Conservation (phyloP, 2,113 vertebrate species). For the Elanoides forficatus region DNA sequence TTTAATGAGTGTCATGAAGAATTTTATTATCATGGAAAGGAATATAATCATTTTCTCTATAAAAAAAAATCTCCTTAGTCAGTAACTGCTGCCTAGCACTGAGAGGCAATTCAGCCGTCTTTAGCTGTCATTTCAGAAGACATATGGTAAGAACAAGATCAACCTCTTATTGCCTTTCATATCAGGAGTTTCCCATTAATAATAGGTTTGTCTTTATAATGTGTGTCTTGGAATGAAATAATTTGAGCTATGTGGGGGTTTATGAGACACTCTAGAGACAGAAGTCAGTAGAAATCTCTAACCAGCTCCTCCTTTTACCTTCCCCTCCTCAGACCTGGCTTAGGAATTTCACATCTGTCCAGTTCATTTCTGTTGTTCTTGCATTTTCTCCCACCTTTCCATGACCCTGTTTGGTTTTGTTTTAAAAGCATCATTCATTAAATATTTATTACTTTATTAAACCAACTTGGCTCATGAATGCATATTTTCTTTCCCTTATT, state of each 20-base stretch:
- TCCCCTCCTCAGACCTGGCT: not conserved
- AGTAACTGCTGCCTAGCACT: not conserved
- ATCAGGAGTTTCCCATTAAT: constrained; percentile 19
- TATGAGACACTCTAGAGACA: not conserved
- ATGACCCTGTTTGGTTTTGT: not conserved
- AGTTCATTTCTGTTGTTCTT: rapidly evolving
- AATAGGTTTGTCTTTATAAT: constrained; percentile 23
- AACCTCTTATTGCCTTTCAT: not conserved
- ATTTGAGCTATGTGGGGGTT: not conserved
- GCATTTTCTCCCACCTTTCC: not conserved
- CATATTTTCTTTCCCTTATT: not conserved
- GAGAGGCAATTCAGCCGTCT: not conserved
- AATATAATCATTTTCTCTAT: constrained; percentile 4
- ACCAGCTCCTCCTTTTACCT: not conserved
- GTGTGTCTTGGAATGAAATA: not conserved
- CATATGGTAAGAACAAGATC: not conserved
- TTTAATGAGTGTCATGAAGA: constrained; percentile 2
- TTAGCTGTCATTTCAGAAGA: constrained; percentile 16
- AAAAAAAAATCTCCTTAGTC: not conserved
- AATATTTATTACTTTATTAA: not conserved
- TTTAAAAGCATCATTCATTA: not conserved
- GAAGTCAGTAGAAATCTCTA: not conserved
- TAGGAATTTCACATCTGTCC: not conserved
- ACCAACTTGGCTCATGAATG: not conserved
- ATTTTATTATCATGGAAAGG: constrained; percentile 5